Percentiles rank a stretch among this genome's conserved stretches.
Evolutionary conservation across 2,888 invertebrate genomes (phyloP).

Genomic region (Dysmachus trigonus): DNA sequence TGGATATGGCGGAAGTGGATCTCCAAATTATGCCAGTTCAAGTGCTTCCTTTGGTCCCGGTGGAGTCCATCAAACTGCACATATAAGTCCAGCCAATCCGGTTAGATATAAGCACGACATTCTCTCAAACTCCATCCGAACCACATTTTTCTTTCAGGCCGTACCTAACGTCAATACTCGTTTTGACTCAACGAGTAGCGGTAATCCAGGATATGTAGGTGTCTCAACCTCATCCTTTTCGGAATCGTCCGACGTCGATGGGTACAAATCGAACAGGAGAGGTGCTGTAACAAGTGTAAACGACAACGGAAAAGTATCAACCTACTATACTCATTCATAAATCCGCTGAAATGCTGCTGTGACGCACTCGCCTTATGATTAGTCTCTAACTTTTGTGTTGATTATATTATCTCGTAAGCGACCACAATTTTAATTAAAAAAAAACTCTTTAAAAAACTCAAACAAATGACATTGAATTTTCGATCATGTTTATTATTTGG

Average conservation of each 20-base stretch:
- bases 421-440: not conserved
- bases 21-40: slow-evolving; percentile 66
- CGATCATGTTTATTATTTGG: not conserved
- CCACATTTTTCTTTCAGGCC: slow-evolving; percentile 57
- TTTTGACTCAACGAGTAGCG: slow-evolving; percentile 57
- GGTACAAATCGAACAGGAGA: slow-evolving; percentile 67
- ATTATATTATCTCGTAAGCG: slow-evolving; percentile 12
- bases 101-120: slow-evolving; percentile 63
- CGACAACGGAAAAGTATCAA: slow-evolving; percentile 77
- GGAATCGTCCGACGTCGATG: slow-evolving; percentile 69
- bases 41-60: slow-evolving; percentile 68
- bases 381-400: slow-evolving; percentile 11
- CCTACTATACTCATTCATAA: slow-evolving; percentile 65
- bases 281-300: slow-evolving; percentile 74
- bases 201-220: slow-evolving; percentile 61
- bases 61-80: slow-evolving; percentile 69
- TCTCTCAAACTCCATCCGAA: not conserved
- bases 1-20: slow-evolving; percentile 53
- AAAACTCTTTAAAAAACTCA: not conserved
- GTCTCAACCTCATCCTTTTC: slow-evolving; percentile 74
- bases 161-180: slow-evolving; percentile 66
- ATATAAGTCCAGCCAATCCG: slow-evolving; percentile 70
- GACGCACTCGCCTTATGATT: not conserved
- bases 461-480: slow-evolving; percentile 24
- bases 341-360: not conserved